Evolutionary conservation across 2,888 invertebrate genomes (phyloP), one percentile per base, ranked within the genome.

Genomic region (Lasioglossum oenotherae): DNA sequence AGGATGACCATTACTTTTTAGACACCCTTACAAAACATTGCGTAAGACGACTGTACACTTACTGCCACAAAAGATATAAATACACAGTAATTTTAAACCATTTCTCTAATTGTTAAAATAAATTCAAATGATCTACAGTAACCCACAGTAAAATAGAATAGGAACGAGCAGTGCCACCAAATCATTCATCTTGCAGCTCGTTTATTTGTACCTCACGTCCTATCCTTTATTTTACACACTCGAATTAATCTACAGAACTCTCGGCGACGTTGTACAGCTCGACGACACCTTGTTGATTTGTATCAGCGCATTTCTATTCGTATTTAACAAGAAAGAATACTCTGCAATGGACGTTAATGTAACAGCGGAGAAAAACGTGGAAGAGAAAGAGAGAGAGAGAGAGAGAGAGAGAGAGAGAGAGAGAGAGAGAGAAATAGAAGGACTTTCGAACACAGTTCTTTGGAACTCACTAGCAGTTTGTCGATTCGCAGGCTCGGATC

Each of bases 401-500:
- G n/a, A 53, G n/a, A 10, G n/a, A 57, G 6, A 57, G 10, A 53
- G n/a, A 86, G 82, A 85, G 64, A 84, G 4, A 10, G n/a, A 57
- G 6, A 57, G 10, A 53, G n/a, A 57, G 23, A n/a, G 57, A 57
- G n/a, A 53, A 53, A 53, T 27, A 64, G 67, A 78, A 81, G 53
- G 84, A 84, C 81, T 73, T 81, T 76, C 78, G 78, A 86, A 82
- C 80, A 69, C 80, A 80, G 80, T 86, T 90, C 90, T 90, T 87
- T 90, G 86, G 87, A 82, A 84, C 82, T 88, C 84, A 90, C 85
- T 85, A 87, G 86, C 81, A 80, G 78, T 74, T 85, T 72, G 35
- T 77, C 75, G 72, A 81, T 76, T 80, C 86, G 76, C 82, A 82
- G 89, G 86, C 85, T 88, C 88, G 89, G 89, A 89, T 89, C 81